These are phyloP conservation scores for Trematocara variabile DNA, from an alignment of 2,113 vertebrate genomes.

Conservation along the genomic window DNA sequence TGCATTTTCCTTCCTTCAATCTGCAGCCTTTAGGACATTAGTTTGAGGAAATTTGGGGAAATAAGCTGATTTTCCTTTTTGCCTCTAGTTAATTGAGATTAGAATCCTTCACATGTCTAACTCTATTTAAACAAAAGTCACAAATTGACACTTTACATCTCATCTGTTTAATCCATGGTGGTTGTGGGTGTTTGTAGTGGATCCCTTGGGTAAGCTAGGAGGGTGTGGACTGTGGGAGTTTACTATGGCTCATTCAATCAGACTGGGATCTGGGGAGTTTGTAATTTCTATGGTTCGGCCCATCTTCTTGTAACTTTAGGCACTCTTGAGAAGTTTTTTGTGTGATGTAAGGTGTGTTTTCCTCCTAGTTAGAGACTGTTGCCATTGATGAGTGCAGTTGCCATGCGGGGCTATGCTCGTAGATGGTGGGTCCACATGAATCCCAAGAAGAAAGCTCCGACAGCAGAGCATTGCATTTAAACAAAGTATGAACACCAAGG, in stretches of 20 bases:
- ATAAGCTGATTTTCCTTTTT: neutral
- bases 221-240: neutral
- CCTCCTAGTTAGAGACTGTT: neutral
- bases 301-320: neutral
- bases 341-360: neutral
- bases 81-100: neutral
- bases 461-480: neutral
- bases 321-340: neutral
- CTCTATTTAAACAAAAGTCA: neutral
- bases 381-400: neutral
- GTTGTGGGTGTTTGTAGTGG: neutral
- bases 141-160: neutral
- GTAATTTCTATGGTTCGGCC: fast-evolving
- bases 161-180: neutral
- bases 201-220: neutral
- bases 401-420: neutral
- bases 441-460: fast-evolving
- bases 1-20: neutral
- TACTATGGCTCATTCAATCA: neutral
- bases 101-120: neutral
- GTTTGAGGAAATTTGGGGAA: neutral
- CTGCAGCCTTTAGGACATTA: neutral
- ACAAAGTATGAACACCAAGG: neutral
- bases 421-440: neutral
- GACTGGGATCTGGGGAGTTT: neutral